phyloP scores from a whole-genome alignment of 1,140 invertebrate species.

The Pseudomyrmex pallidus region DNA sequence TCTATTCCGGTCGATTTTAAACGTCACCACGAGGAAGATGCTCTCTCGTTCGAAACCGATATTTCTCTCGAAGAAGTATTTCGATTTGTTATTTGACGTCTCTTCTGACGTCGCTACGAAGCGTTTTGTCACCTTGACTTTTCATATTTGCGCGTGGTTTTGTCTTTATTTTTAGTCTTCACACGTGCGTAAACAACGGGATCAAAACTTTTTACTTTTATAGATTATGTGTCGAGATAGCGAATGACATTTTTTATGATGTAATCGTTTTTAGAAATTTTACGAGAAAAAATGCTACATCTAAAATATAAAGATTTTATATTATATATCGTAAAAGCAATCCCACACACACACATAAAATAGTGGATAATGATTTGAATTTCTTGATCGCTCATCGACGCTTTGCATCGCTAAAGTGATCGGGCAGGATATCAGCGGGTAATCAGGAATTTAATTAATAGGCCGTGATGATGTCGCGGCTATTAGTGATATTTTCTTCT shows the following conservation, averaged over 20 bases:
- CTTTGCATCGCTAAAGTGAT: constrained; percentile 25
- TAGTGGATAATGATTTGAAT: constrained; percentile 29
- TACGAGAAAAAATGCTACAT: too few relatives aligned
- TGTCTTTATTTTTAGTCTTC: not conserved
- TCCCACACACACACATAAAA: too few relatives aligned
- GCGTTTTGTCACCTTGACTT: constrained; percentile 8
- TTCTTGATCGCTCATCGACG: not conserved
- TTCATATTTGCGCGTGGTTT: not conserved
- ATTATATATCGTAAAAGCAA: too few relatives aligned
- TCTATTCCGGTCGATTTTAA: constrained; percentile 19
- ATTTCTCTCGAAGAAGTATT: constrained; percentile 10
- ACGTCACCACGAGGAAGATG: not conserved
- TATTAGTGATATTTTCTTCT: constrained; percentile 69
- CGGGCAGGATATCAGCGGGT: constrained; percentile 56
- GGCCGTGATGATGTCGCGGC: constrained; percentile 38
- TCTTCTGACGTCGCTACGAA: not conserved
- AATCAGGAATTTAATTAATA: constrained; percentile 72
- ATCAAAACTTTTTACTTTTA: not conserved
- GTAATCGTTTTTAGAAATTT: too few relatives aligned
- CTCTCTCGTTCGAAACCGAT: not conserved
- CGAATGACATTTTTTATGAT: too few relatives aligned
- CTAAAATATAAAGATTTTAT: too few relatives aligned
- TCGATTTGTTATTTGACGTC: not conserved
- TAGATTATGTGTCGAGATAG: too few relatives aligned
- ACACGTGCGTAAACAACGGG: not conserved